Conservation (phyloP, 2,113 vertebrate species). For the Toxostoma redivivum region DNA sequence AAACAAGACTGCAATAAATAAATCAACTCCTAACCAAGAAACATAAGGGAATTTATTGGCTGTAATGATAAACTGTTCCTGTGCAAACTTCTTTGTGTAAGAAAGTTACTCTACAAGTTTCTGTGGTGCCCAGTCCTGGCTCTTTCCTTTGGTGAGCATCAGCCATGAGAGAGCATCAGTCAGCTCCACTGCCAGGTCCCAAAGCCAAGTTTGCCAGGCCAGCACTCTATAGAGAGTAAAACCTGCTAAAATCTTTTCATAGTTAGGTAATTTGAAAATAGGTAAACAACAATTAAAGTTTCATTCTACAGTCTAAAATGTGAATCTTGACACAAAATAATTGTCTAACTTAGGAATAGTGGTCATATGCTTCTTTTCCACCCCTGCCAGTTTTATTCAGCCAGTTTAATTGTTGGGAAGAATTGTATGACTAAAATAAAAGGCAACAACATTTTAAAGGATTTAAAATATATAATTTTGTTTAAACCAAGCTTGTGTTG, state of each 20-base stretch:
- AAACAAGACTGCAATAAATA: background rate
- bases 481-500: background rate
- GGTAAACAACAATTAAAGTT: background rate
- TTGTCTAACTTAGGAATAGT: background rate
- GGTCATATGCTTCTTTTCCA: background rate
- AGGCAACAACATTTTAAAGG: background rate
- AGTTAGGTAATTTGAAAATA: background rate
- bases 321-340: background rate
- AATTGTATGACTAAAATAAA: background rate
- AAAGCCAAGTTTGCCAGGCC: background rate
- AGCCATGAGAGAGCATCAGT: rapidly evolving
- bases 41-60: background rate
- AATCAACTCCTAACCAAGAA: background rate
- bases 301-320: background rate
- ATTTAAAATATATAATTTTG: background rate
- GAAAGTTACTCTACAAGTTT: background rate
- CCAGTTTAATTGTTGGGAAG: background rate
- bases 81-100: rapidly evolving
- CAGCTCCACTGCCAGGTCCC: background rate
- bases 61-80: background rate
- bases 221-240: background rate
- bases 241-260: background rate
- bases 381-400: background rate
- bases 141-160: background rate
- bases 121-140: no score